phyloP scores from a whole-genome alignment of 2,888 invertebrate species.

The Nysson spinosus region DNA sequence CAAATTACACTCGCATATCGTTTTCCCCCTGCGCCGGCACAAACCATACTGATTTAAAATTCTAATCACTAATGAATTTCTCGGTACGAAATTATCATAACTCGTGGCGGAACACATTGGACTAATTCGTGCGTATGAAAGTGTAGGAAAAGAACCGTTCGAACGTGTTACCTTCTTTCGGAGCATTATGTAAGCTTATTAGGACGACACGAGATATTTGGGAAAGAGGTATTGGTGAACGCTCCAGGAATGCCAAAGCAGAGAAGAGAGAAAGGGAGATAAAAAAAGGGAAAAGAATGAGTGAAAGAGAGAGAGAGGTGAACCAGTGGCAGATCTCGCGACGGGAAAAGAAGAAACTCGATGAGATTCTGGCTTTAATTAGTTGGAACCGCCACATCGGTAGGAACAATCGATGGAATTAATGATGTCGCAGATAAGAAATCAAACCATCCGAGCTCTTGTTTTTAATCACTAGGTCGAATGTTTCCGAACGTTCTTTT shows the following conservation, averaged over 20 bases:
- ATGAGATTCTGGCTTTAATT: conserved; percentile 72
- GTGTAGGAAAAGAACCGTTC: neutral
- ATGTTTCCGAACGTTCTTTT: conserved; percentile 23
- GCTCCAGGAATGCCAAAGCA: conserved; percentile 64
- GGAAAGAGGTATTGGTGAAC: conserved; percentile 57
- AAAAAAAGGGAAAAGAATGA: conserved; percentile 30
- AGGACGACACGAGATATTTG: conserved; percentile 56
- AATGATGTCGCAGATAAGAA: conserved; percentile 75
- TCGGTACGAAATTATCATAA: neutral
- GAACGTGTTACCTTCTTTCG: conserved; percentile 14
- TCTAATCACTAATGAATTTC: too few species aligned
- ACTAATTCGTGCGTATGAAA: neutral
- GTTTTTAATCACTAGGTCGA: conserved; percentile 46
- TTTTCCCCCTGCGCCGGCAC: too few species aligned
- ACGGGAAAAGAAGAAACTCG: conserved; percentile 50
- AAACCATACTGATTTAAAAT: too few species aligned
- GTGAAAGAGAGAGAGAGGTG: conserved; percentile 17
- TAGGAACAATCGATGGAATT: conserved; percentile 74
- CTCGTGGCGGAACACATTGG: neutral
- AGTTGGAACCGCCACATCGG: conserved; percentile 73
- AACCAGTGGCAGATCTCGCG: conserved; percentile 26
- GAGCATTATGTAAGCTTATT: conserved; percentile 65
- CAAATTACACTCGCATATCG: too few species aligned
- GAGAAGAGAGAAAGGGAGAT: conserved; percentile 40
- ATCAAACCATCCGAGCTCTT: conserved; percentile 55